A percentile compares a stretch with the other conserved stretches of the same genome.
phyloP scores from a whole-genome alignment of 1,140 invertebrate species.

The Lepidurus apus region DNA sequence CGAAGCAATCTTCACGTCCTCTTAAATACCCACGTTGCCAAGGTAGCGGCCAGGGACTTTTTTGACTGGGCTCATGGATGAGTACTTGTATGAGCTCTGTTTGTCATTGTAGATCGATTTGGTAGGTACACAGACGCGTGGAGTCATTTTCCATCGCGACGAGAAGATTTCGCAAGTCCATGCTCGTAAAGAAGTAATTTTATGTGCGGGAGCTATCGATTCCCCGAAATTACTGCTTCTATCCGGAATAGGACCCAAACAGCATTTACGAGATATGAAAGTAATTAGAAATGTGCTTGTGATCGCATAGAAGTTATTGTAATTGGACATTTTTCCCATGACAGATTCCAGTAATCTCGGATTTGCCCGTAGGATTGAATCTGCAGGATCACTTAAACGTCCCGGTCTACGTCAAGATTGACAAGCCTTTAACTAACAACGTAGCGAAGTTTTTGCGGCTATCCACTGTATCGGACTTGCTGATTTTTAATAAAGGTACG shows the following conservation, averaged over 20 bases:
- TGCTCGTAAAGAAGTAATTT: constrained; percentile 60
- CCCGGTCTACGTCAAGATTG: constrained; percentile 60
- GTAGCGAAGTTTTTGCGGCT: constrained; percentile 55
- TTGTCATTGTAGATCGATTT: background rate
- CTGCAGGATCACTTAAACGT: constrained; percentile 67
- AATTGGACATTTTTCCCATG: background rate
- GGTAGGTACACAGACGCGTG: constrained; percentile 39
- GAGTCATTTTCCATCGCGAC: constrained; percentile 42
- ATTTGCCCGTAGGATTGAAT: constrained; percentile 57
- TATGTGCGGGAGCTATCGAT: constrained; percentile 63
- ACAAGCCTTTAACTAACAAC: constrained; percentile 57
- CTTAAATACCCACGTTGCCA: constrained; percentile 58
- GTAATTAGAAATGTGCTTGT: background rate
- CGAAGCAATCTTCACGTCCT: constrained; percentile 63
- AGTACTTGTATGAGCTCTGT: background rate
- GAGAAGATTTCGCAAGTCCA: constrained; percentile 45
- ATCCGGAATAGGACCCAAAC: constrained; percentile 60
- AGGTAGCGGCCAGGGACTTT: constrained; percentile 42
- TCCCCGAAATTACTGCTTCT: constrained; percentile 64
- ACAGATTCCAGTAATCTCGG: constrained; percentile 49
- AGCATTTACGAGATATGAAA: constrained; percentile 43
- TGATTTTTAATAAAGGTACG: constrained; percentile 54
- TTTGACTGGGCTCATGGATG: background rate
- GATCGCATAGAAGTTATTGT: background rate
- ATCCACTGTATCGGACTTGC: constrained; percentile 54